Conservation (phyloP, 2,888 invertebrate species). For the Drosophila barbarae region DNA sequence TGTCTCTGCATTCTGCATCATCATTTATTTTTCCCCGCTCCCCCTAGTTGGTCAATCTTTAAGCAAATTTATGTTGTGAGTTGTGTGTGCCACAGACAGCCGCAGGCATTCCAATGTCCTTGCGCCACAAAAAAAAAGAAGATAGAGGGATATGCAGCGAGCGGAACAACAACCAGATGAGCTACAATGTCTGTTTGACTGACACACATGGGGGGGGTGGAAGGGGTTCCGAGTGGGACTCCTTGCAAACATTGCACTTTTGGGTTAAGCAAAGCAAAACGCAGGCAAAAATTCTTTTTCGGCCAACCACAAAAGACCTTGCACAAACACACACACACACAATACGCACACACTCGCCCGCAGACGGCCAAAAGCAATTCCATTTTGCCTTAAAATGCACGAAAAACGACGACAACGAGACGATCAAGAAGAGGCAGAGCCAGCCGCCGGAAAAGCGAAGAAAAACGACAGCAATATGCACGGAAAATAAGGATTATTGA, state of each 20-base stretch:
- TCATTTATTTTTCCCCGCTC: constrained; percentile 23
- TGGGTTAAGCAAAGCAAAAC: constrained; percentile 40
- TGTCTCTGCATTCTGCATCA: constrained; percentile 33
- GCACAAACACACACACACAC: constrained; percentile 15
- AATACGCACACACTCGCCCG: constrained; percentile 5
- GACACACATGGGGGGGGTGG: constrained; percentile 18
- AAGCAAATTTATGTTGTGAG: constrained; percentile 40
- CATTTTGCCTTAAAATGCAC: constrained; percentile 46
- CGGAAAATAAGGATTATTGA: not conserved
- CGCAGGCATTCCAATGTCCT: constrained; percentile 44
- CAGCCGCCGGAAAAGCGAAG: constrained; percentile 26
- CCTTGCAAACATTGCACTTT: constrained; percentile 52
- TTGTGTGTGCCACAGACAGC: constrained; percentile 25
- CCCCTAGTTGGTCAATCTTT: constrained; percentile 34
- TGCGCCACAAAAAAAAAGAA: constrained; percentile 36
- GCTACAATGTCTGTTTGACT: constrained; percentile 25
- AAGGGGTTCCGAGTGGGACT: constrained; percentile 10
- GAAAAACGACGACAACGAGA: constrained; percentile 31
- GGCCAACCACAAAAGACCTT: constrained; percentile 40
- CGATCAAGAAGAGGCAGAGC: constrained; percentile 12
- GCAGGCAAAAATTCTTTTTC: constrained; percentile 32
- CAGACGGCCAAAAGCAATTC: constrained; percentile 55
- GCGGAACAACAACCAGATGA: constrained; percentile 23
- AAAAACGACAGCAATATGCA: constrained; percentile 4
- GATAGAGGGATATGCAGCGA: constrained; percentile 24